Conservation (phyloP, 1,140 invertebrate genomes). For the Aphaenogaster ashmeadi region DNA sequence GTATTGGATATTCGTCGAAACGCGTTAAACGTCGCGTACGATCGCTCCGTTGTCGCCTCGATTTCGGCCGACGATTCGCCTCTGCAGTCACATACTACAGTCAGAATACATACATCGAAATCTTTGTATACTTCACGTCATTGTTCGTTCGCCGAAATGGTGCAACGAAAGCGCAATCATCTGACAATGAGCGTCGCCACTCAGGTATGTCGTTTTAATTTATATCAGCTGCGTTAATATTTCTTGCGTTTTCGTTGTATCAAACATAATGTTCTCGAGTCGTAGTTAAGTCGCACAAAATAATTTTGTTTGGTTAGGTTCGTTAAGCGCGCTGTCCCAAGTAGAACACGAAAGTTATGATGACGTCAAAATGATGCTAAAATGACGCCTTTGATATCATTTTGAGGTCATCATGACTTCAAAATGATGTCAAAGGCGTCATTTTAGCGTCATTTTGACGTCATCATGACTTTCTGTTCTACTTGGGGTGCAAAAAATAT, state of each 20-base stretch:
- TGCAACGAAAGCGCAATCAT: not conserved
- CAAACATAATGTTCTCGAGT: not conserved
- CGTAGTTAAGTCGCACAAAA: not conserved
- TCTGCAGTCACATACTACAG: too few species aligned
- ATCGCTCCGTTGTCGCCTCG: not conserved
- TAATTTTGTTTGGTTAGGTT: not conserved
- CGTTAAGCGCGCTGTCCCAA: not conserved
- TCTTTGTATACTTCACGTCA: too few species aligned
- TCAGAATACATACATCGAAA: not conserved
- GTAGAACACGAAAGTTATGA: too few species aligned
- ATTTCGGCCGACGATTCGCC: not conserved
- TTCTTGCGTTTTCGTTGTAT: not conserved
- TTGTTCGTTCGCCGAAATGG: not conserved
- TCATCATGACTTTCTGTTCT: too few species aligned
- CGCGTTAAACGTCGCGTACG: not conserved
- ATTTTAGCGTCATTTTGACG: too few species aligned
- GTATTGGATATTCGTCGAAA: not conserved
- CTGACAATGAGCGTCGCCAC: not conserved
- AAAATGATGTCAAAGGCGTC: too few species aligned
- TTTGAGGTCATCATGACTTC: too few species aligned
- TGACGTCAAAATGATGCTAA: too few species aligned
- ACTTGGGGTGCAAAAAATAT: too few species aligned
- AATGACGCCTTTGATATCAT: too few species aligned
- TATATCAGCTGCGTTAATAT: not conserved
- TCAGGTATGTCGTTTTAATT: not conserved